Evolutionary conservation across 2,113 vertebrate species (phyloP).

Genomic region (Trichomycterus rosablanca): DNA sequence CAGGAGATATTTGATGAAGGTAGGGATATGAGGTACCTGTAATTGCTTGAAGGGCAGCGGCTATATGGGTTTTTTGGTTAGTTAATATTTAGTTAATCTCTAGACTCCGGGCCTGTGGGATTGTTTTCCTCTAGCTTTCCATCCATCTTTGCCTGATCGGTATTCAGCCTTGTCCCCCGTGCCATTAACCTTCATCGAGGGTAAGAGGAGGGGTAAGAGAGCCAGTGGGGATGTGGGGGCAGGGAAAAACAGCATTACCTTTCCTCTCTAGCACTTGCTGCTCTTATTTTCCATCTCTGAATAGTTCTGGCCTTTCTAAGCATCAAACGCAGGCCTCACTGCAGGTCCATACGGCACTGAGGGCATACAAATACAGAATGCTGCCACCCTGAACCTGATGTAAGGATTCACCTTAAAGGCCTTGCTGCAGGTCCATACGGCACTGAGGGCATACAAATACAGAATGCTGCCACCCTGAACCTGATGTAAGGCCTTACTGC

Average conservation of each 20-base stretch:
- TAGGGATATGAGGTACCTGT: constrained; percentile 19
- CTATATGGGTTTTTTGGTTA: constrained; percentile 58
- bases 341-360: no score
- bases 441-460: not conserved
- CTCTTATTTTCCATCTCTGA: not conserved
- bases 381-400: not conserved
- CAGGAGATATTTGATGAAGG: constrained; percentile 25
- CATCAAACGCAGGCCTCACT: constrained; percentile 13
- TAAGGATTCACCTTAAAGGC: constrained; percentile 31
- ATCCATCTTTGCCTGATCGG: constrained; percentile 75
- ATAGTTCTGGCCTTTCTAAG: not conserved
- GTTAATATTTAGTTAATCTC: constrained; percentile 81
- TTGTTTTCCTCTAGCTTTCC: constrained; percentile 67
- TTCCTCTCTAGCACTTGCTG: constrained; percentile 15
- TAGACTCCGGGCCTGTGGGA: constrained; percentile 72
- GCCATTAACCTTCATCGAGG: constrained; percentile 68
- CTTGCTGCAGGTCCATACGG: constrained; percentile 31
- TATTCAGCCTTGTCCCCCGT: constrained; percentile 68
- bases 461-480: not conserved
- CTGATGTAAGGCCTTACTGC: constrained; percentile 13
- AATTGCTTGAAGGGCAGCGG: constrained; percentile 44
- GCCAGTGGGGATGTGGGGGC: constrained; percentile 10
- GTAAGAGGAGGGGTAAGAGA: constrained; percentile 29
- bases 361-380: no score
- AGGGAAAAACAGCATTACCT: constrained; percentile 33